Evolutionary conservation across 2,113 vertebrate genomes (phyloP).

Genomic region (Felis chaus): DNA sequence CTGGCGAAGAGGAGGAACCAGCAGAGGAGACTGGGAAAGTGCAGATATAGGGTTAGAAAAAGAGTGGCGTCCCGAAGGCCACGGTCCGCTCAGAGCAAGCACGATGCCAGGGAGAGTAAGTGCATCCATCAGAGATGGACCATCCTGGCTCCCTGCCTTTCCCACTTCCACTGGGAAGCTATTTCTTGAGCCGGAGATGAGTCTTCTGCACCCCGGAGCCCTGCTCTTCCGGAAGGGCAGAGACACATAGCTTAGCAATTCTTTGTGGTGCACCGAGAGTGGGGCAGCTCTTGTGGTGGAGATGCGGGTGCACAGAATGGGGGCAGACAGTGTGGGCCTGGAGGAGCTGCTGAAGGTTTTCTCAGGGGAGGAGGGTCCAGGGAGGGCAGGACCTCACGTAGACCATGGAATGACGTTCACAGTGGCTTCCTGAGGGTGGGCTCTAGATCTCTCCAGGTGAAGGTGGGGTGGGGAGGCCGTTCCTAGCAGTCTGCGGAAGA

Average conservation of each 20-base stretch:
- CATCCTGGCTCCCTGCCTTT: not conserved
- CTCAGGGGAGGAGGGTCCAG: not conserved
- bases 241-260: rapidly evolving
- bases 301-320: not conserved
- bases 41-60: not conserved
- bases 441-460: no score
- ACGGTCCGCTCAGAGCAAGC: not conserved
- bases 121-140: rapidly evolving
- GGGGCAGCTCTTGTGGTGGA: not conserved
- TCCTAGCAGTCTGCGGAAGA: not conserved
- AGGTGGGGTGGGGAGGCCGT: rapidly evolving
- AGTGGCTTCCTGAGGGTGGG: not conserved
- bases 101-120: rapidly evolving
- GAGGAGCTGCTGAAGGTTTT: not conserved
- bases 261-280: no score
- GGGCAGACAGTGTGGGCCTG: not conserved
- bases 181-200: not conserved
- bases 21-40: not conserved
- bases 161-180: not conserved
- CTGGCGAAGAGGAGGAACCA: not conserved
- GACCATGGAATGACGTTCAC: rapidly evolving
- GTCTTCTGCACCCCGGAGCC: not conserved
- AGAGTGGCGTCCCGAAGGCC: not conserved
- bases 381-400: not conserved
- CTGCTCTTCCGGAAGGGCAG: not conserved